phyloP scores from a whole-genome alignment of 1,140 invertebrate species.

The Subanguina moxae region DNA sequence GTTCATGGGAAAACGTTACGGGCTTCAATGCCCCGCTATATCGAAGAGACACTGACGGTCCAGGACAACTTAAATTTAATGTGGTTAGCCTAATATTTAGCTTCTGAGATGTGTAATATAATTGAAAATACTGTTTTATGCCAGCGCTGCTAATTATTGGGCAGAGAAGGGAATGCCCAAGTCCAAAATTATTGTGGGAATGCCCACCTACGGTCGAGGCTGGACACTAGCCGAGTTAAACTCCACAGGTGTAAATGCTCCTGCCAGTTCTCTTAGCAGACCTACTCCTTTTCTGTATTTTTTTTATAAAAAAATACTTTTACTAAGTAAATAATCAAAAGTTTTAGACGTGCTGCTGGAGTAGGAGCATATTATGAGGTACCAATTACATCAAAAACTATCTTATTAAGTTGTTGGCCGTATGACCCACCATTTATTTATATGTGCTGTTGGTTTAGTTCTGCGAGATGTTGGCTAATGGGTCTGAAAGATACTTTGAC shows the following conservation, averaged over 20 bases:
- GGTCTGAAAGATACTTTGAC: slow-evolving; percentile 79
- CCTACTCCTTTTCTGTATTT: slow-evolving; percentile 77
- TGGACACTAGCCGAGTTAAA: slow-evolving; percentile 79
- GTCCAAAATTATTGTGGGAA: slow-evolving; percentile 88
- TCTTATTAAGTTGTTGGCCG: neutral
- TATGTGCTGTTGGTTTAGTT: slow-evolving; percentile 61
- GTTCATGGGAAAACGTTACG: slow-evolving; percentile 52
- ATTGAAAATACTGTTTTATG: slow-evolving; percentile 63
- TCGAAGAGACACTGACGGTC: slow-evolving; percentile 17
- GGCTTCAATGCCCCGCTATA: slow-evolving; percentile 58
- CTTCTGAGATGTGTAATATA: no score
- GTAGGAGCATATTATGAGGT: slow-evolving; percentile 86
- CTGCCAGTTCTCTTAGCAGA: slow-evolving; percentile 75
- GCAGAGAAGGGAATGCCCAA: slow-evolving; percentile 87
- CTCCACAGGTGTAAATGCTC: slow-evolving; percentile 79
- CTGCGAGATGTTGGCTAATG: slow-evolving; percentile 83
- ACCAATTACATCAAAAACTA: neutral
- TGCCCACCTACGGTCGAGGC: slow-evolving; percentile 87
- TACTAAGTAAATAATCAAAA: no score
- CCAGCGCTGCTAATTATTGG: slow-evolving; percentile 85
- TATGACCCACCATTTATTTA: neutral
- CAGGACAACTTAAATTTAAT: slow-evolving; percentile 46
- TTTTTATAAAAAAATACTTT: no score
- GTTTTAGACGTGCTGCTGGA: slow-evolving; percentile 67
- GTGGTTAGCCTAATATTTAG: slow-evolving; percentile 38